phyloP scores from a whole-genome alignment of 2,888 invertebrate genomes.

The Uloborus plumipes region DNA sequence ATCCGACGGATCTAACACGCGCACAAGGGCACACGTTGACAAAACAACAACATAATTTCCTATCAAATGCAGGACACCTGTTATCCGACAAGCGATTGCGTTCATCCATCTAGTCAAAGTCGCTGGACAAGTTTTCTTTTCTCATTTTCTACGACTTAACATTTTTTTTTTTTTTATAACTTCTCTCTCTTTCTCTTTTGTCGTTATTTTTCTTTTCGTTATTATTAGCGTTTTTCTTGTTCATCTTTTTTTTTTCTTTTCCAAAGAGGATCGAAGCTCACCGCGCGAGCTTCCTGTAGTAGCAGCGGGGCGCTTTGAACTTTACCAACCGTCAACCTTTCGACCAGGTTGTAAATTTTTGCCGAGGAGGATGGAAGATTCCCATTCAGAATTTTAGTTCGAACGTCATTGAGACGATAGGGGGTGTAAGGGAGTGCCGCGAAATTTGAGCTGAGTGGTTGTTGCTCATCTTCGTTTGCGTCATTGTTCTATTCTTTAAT shows the following conservation, averaged over 20 bases:
- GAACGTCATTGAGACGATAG: background rate
- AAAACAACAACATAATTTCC: conserved; percentile 39
- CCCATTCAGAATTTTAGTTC: conserved; percentile 45
- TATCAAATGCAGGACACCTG: conserved; percentile 49
- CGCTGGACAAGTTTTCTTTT: conserved; percentile 48
- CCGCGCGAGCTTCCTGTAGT: conserved; percentile 57
- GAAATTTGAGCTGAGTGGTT: no score
- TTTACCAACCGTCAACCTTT: conserved; percentile 63
- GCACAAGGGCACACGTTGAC: conserved; percentile 4
- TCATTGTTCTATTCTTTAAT: no score
- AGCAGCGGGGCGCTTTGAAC: conserved; percentile 60
- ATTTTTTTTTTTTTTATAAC: conserved; percentile 12
- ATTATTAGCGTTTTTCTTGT: conserved; percentile 7
- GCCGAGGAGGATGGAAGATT: conserved; percentile 15
- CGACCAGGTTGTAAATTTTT: conserved; percentile 60
- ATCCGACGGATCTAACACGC: conserved; percentile 1
- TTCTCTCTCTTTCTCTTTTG: conserved; percentile 14
- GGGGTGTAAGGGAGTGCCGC: no score
- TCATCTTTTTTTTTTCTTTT: background rate
- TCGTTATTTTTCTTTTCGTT: conserved; percentile 18
- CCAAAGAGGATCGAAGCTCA: conserved; percentile 32
- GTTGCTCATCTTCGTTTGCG: no score
- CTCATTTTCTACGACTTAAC: conserved; percentile 15
- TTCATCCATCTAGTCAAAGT: conserved; percentile 13
- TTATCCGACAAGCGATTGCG: conserved; percentile 26